Base-by-base conservation (phyloP, 2,797 vertebrate genomes). In the Sebastes melanostomus region DNA sequence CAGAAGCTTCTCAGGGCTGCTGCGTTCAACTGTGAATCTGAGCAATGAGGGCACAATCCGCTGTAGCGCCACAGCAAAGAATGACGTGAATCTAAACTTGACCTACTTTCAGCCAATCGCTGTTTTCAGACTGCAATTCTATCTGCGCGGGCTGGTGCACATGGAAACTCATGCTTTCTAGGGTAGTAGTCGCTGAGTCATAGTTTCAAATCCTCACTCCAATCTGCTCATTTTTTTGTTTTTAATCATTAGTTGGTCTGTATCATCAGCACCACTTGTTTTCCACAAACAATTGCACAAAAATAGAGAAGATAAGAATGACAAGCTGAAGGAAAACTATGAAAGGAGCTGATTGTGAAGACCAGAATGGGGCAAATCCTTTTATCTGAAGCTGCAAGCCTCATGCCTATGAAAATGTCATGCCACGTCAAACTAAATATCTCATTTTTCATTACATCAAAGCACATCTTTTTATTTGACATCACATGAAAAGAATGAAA, bases 91-190 rank as follows among this genome's bases (percentile, higher is more conserved):
- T 78, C 75, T 80, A 67, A 88, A 89, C 76, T 89, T 96, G 95
- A 96, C 95, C 95, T 94, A 96, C 88, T 95, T 96, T 95, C 81
- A 88, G 73, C 94, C 92, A 95, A 94, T 95, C 73, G 91, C 72
- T 85, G 88, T 54, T 76, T 81, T 77, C 88, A 32, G 77, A 34
- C 89, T 77, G 88, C 82, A 85, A 78, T 58, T 89, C 78, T 81
- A 60, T 83, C 87, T 25, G 80, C n/a, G 32, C 68, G 66, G 80
- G 76, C 66, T 69, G 78, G 29, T 80, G 91, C 93, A 92, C 93
- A 94, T 90, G 93, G 92, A 92, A 89, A 83, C 85, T 81, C 88
- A 91, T 81, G 92, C 93, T 91, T 86, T 83, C 84, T 25, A 16
- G n/a, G 13, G 73, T 71, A 78, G 83, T 78, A 82, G 75, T 22